Conservation (phyloP, 2,888 invertebrate genomes). For the Morpho helenor region DNA sequence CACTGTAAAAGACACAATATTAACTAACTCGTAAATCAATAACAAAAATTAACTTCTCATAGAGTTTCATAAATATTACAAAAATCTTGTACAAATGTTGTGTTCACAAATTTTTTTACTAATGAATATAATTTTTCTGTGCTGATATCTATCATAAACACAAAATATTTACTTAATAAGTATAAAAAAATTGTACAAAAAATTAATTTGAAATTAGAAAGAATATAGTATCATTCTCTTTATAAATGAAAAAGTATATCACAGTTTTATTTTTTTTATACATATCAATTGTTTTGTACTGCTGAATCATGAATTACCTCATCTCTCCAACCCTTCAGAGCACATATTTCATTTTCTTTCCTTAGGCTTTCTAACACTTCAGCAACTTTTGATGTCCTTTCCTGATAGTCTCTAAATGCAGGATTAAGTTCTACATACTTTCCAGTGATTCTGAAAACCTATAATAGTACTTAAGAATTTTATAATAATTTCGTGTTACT, state of each 20-base stretch:
- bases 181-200: no score
- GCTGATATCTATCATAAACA: no score
- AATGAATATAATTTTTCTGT: no score
- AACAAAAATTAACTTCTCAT: not conserved
- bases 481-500: no score
- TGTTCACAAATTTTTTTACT: no score
- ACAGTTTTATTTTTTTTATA: no score
- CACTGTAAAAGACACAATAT: conserved; percentile 76
- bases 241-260: no score
- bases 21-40: not conserved
- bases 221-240: no score
- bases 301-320: conserved; percentile 79
- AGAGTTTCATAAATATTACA: not conserved
- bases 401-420: conserved; percentile 91
- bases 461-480: conserved; percentile 4
- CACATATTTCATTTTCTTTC: conserved; percentile 86
- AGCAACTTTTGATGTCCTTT: conserved; percentile 88
- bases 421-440: conserved; percentile 91
- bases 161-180: no score
- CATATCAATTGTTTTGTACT: not conserved
- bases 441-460: conserved; percentile 86
- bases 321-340: conserved; percentile 95
- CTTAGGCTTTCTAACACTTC: conserved; percentile 88
- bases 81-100: not conserved
- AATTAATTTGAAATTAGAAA: no score